A percentile compares a stretch with the other conserved stretches of the same genome.
Evolutionary conservation across 2,888 invertebrate species (phyloP).

Genomic region (Toxonevra muliebris): DNA sequence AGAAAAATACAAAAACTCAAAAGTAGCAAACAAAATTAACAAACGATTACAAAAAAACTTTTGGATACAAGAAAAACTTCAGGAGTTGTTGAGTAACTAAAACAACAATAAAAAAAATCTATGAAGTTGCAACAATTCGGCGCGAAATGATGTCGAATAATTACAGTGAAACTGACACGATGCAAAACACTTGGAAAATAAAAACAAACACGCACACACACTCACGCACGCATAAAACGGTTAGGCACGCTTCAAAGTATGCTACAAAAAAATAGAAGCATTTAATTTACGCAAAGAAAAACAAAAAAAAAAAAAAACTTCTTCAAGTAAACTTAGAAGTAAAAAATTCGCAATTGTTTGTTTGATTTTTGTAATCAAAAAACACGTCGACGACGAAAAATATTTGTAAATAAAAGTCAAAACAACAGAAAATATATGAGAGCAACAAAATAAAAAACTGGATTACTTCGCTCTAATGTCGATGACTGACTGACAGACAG

Average conservation of each 20-base stretch:
- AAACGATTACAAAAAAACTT: no score
- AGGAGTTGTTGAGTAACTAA: not conserved
- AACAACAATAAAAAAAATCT: slow-evolving; percentile 8
- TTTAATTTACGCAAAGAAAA: not conserved
- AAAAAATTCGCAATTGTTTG: not conserved
- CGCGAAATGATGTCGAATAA: not conserved
- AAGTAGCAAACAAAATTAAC: no score
- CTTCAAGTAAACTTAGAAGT: not conserved
- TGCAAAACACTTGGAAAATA: not conserved
- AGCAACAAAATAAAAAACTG: slow-evolving; percentile 42
- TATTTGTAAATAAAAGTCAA: slow-evolving; percentile 1
- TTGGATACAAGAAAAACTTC: no score
- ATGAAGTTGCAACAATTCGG: slow-evolving; percentile 9
- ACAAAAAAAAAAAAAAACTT: slow-evolving; percentile 2
- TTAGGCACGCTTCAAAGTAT: not conserved
- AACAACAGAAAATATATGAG: slow-evolving; percentile 7
- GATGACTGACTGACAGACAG: slow-evolving; percentile 54
- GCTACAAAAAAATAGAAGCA: not conserved
- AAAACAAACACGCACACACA: not conserved
- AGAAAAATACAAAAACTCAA: no score
- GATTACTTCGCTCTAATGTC: slow-evolving; percentile 54
- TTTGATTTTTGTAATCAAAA: not conserved
- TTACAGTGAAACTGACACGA: no score
- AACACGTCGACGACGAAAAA: slow-evolving; percentile 18
- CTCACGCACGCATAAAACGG: not conserved